Base-by-base conservation (phyloP, 2,113 vertebrate species). In the Ramphastos sulfuratus region DNA sequence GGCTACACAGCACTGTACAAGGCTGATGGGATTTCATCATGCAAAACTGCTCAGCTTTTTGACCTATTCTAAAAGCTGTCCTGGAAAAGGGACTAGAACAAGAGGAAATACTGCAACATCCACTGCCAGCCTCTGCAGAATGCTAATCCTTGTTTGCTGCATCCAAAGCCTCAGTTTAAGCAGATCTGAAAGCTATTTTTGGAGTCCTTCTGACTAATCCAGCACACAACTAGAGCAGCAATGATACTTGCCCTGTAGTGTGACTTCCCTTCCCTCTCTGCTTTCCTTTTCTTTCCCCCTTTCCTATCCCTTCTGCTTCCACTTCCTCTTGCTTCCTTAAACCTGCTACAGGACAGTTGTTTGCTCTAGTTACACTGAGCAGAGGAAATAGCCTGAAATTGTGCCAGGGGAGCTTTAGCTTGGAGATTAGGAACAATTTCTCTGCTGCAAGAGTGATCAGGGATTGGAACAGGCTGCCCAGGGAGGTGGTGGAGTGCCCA, bases 101-200 rank as follows among this genome's bases (percentile, higher is more conserved):
- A 76, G 75, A 78, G 85, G 83, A 97, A 96, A 92, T 33, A 72
- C 52, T 63, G 82, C 60, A 92, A 80, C 54, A 91, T 31, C 87
- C 75, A 84, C 75, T 33, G 39, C 54, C 80, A 77, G 73, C 46
- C 78, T 74, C 86, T 67, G 90, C 81, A 90, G 66, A 82, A 95
- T 37, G 69, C 67, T 95, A 95, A 96, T 96, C 75, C 75, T 87
- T 55, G 3, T 56, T 78, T 61, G 42, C 71, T 46, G 58, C 66
- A 76, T 74, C 58, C 66, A 92, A 93, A 93, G 78, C 82, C 48
- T 85, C 58, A 67, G 92, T 39, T 91, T 85, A 95, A 90, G 91
- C 81, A 90, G 75, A 50, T 77, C 55, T 35, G 48, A 66, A 87
- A 95, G 37, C 80, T 97, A 96, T 96, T 95, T 93, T 35, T 91